Conservation (phyloP, 2,888 invertebrate genomes). For the Eupithecia subfuscata region DNA sequence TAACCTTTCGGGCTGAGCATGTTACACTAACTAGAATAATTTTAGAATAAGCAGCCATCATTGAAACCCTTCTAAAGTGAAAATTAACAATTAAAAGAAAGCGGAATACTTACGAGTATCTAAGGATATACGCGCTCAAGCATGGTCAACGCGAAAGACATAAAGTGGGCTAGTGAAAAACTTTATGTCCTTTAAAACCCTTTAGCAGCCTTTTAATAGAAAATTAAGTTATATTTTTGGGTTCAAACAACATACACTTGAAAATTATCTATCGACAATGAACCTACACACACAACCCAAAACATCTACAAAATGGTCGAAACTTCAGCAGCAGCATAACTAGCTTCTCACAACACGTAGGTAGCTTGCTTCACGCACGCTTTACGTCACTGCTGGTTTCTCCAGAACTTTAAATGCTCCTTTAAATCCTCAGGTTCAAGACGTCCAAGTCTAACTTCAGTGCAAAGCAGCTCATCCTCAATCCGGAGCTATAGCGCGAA, state of each 20-base stretch:
- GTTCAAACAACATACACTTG: conserved; percentile 5
- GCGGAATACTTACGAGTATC: neutral
- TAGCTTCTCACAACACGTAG: conserved; percentile 24
- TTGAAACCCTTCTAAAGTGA: neutral
- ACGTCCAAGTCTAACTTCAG: conserved; percentile 93
- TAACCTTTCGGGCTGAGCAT: conserved; percentile 65
- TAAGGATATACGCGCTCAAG: neutral
- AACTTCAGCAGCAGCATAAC: neutral
- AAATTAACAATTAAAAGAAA: neutral
- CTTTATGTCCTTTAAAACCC: neutral
- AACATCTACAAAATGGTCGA: neutral
- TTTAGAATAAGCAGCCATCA: neutral
- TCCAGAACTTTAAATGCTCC: conserved; percentile 26
- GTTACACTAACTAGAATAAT: conserved; percentile 39
- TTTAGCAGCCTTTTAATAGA: neutral
- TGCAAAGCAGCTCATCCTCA: conserved; percentile 93
- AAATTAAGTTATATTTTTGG: neutral
- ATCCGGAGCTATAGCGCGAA: conserved; percentile 92
- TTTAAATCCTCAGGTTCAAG: conserved; percentile 87
- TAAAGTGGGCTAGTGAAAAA: neutral
- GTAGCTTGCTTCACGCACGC: conserved; percentile 19
- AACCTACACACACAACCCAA: neutral
- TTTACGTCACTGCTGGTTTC: neutral
- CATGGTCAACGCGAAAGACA: neutral
- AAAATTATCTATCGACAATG: neutral